A percentile compares a stretch with the other conserved stretches of the same genome.
Conservation (phyloP, 2,888 invertebrate genomes). For the Onthophagus sagittarius region DNA sequence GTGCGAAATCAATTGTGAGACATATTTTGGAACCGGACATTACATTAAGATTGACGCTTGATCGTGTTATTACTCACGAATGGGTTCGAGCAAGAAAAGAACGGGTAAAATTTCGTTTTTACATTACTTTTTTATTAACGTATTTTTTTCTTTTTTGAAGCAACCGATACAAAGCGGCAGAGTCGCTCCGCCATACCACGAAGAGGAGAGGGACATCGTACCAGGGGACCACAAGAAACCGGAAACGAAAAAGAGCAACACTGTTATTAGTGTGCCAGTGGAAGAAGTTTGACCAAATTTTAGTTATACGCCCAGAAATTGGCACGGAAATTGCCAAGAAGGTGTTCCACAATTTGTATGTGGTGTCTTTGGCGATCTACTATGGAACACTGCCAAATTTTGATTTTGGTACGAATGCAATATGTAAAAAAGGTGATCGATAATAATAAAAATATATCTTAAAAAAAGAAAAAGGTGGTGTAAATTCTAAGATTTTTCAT, state of each 20-base stretch:
- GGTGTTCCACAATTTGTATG: constrained; percentile 10
- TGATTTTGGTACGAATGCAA: constrained; percentile 8
- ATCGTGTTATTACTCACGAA: constrained; percentile 69
- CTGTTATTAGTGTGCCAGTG: constrained; percentile 41
- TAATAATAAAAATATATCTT: constrained; percentile 9
- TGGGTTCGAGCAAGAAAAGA: constrained; percentile 68
- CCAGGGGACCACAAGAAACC: constrained; percentile 47
- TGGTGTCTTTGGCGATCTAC: constrained; percentile 12
- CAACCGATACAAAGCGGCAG: constrained; percentile 24
- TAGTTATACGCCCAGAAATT: constrained; percentile 26
- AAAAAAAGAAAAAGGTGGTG: neutral
- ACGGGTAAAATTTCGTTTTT: constrained; percentile 43
- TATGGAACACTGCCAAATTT: constrained; percentile 11
- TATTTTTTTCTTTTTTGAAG: neutral
- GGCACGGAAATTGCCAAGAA: constrained; percentile 18
- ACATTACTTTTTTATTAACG: neutral
- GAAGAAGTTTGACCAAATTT: constrained; percentile 28
- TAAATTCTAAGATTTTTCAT: neutral
- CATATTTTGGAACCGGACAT: constrained; percentile 84
- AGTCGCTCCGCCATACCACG: constrained; percentile 27
- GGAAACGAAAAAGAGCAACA: constrained; percentile 46
- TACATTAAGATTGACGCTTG: constrained; percentile 68
- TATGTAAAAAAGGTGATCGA: constrained; percentile 8
- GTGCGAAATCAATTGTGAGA: constrained; percentile 73
- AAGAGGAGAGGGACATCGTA: constrained; percentile 37